These are phyloP conservation scores for Perccottus glenii DNA, from an alignment of 2,113 vertebrate species.

Conservation along the genomic window DNA sequence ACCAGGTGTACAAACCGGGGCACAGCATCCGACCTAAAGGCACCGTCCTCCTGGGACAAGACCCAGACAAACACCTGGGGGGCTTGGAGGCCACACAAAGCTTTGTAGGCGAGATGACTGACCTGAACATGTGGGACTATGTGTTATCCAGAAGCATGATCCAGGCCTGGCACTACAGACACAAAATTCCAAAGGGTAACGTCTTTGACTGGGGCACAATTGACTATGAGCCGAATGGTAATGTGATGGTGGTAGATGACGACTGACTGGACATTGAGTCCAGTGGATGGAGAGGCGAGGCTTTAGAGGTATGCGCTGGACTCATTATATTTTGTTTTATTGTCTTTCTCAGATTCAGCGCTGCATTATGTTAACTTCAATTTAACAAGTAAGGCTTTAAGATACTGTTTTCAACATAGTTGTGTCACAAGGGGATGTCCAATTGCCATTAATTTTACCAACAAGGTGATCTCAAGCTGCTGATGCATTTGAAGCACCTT, in stretches of 20 bases:
- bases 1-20: conserved; percentile 79
- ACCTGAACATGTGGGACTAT: conserved; percentile 85
- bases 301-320: conserved; percentile 23
- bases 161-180: conserved; percentile 71
- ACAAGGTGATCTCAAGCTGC: no score
- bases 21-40: conserved; percentile 76
- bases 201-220: conserved; percentile 83
- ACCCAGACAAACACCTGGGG: conserved; percentile 75
- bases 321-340: conserved; percentile 21
- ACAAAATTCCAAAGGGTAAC: conserved; percentile 74
- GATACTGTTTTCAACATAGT: not conserved
- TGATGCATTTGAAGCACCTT: no score
- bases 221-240: conserved; percentile 77
- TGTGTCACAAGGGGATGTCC: no score
- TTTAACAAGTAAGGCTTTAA: not conserved
- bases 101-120: conserved; percentile 81
- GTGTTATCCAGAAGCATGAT: conserved; percentile 76
- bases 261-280: conserved; percentile 65
- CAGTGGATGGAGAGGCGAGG: not conserved
- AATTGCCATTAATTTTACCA: no score
- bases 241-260: conserved; percentile 80
- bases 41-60: conserved; percentile 78
- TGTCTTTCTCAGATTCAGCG: conserved; percentile 12
- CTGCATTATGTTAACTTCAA: conserved; percentile 4
- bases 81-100: conserved; percentile 75